Percentiles rank a stretch among this genome's conserved stretches.
phyloP scores from a whole-genome alignment of 92 coral and sea anemone species.

The Bergia puertoricense region DNA sequence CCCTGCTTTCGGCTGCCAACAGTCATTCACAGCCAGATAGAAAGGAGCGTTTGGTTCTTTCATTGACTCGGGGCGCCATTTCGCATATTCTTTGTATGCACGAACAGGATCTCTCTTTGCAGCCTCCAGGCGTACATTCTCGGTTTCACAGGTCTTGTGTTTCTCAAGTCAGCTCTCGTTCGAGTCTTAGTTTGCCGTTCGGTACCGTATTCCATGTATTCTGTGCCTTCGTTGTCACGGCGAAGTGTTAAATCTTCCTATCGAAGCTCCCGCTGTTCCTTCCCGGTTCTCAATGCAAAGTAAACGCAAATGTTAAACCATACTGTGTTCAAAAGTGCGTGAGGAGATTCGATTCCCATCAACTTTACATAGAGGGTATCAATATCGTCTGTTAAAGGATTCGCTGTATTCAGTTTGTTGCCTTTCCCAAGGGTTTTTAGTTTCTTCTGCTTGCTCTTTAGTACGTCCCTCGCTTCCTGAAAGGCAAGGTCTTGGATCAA shows the following conservation, averaged over 20 bases:
- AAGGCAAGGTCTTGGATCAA: neutral
- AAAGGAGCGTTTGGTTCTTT: neutral
- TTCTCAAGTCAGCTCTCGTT: neutral
- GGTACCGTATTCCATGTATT: neutral
- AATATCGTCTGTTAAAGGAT: neutral
- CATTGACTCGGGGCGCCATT: neutral
- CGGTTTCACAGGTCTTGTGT: neutral
- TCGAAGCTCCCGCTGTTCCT: neutral
- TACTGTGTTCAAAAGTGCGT: neutral
- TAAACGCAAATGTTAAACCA: neutral
- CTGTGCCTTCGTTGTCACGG: neutral
- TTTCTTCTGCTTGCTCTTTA: neutral
- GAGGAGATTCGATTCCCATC: neutral
- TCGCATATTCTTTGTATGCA: neutral
- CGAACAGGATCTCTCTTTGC: neutral
- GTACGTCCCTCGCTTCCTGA: neutral
- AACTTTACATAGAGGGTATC: neutral
- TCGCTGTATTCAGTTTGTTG: neutral
- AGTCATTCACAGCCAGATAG: neutral
- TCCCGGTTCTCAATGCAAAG: neutral
- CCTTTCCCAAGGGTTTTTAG: neutral
- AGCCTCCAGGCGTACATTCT: neutral
- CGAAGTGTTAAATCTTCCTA: neutral
- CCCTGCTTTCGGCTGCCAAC: neutral
- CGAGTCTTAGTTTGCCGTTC: neutral